Evolutionary conservation across 2,888 invertebrate species (phyloP).

Genomic region (Hesperia comma): DNA sequence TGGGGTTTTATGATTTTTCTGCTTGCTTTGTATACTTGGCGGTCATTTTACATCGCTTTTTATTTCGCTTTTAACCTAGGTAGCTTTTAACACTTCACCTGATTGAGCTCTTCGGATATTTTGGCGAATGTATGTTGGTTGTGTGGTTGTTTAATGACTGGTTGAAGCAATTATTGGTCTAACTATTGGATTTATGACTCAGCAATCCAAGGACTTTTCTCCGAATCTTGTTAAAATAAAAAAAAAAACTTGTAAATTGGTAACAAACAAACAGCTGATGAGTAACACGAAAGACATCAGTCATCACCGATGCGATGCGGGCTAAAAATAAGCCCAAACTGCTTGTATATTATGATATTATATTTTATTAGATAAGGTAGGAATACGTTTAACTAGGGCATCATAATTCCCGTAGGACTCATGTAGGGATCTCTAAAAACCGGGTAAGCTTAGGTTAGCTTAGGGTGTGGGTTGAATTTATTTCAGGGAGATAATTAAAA

Average conservation of each 20-base stretch:
- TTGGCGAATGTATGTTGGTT: neutral
- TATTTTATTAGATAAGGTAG: no score
- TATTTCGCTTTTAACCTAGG: constrained; percentile 41
- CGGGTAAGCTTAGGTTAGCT: neutral
- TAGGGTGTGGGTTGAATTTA: neutral
- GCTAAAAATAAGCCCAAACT: no score
- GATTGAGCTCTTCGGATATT: constrained; percentile 1
- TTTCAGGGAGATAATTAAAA: neutral
- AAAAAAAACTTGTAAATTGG: no score
- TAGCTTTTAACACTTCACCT: constrained; percentile 9
- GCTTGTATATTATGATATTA: no score
- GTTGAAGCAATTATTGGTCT: no score
- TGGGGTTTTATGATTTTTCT: constrained; percentile 84
- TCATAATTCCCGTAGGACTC: neutral
- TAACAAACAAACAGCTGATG: no score
- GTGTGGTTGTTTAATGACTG: no score
- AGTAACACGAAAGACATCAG: no score
- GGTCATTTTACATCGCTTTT: constrained; percentile 76
- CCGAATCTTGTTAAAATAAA: no score
- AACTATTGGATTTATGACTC: no score
- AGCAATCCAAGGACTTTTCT: no score
- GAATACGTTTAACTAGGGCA: neutral
- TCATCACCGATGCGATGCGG: no score
- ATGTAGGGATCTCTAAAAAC: neutral
- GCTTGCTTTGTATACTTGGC: constrained; percentile 78